Percentiles rank a stretch among this genome's conserved stretches.
Evolutionary conservation across 2,888 invertebrate genomes (phyloP).

Genomic region (Mechanitis mazaeus): DNA sequence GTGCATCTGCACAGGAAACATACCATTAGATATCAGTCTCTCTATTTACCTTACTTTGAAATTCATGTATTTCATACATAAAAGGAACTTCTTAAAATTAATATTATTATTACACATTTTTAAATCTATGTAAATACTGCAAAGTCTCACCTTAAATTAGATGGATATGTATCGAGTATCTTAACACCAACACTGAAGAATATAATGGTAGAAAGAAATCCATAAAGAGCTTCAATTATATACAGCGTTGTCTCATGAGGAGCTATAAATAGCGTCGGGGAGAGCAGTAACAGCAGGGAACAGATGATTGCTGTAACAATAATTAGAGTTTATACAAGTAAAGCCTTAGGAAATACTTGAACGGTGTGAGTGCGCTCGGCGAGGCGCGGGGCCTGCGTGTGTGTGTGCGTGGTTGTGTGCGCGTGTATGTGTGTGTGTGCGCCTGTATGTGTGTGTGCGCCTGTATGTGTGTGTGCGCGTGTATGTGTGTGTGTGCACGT

Average conservation of each 20-base stretch:
- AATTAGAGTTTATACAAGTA: not conserved
- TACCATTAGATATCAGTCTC: not conserved
- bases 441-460: too few relatives aligned
- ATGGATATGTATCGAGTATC: constrained; percentile 75
- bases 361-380: too few relatives aligned
- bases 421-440: too few relatives aligned
- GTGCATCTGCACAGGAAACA: constrained; percentile 61
- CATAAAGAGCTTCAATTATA: constrained; percentile 66
- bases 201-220: constrained; percentile 65
- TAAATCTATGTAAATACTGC: not conserved
- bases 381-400: too few relatives aligned
- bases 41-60: too few relatives aligned
- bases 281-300: constrained; percentile 56
- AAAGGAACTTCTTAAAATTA: not conserved
- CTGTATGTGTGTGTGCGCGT: too few relatives aligned
- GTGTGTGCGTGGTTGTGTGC: too few relatives aligned
- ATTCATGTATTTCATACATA: not conserved
- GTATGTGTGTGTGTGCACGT: too few relatives aligned
- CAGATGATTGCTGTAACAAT: constrained; percentile 50
- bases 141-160: constrained; percentile 72
- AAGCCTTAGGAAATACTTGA: too few relatives aligned
- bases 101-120: not conserved
- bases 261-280: constrained; percentile 68
- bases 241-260: constrained; percentile 58
- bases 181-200: constrained; percentile 68